Evolutionary conservation across 2,797 vertebrate genomes (phyloP).

Genomic region (Enteromius anoplus): DNA sequence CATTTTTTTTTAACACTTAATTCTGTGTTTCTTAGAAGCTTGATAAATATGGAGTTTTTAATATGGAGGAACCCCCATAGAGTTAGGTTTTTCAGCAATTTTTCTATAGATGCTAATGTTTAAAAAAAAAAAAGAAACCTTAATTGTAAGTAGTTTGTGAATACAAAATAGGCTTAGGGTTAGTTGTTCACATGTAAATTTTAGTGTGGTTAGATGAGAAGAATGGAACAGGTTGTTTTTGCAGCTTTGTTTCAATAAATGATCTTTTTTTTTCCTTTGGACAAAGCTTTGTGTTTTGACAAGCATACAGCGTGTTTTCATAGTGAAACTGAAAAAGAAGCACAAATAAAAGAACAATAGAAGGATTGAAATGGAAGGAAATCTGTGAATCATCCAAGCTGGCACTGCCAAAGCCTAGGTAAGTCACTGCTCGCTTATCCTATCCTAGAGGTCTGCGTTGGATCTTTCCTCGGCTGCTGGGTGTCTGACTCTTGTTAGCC

Average conservation of each 20-base stretch:
- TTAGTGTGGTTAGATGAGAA: background rate
- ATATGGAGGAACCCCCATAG: background rate
- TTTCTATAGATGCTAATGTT: background rate
- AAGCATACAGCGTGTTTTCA: background rate
- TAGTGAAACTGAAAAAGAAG: background rate
- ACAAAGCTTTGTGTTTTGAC: background rate
- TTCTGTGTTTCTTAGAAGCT: too few species aligned
- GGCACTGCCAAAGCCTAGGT: slow-evolving; percentile 13
- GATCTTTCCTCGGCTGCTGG: slow-evolving; percentile 33
- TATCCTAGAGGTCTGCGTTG: slow-evolving; percentile 38
- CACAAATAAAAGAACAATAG: slow-evolving; percentile 6
- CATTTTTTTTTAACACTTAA: too few species aligned
- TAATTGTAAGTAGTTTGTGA: background rate
- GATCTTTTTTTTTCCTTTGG: background rate
- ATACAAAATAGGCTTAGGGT: background rate
- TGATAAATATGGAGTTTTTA: too few species aligned
- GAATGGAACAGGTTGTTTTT: background rate
- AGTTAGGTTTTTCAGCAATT: background rate
- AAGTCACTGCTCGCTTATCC: slow-evolving; percentile 55
- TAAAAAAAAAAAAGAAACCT: background rate
- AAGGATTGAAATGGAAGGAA: slow-evolving; percentile 10
- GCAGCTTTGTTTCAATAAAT: background rate
- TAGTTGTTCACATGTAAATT: background rate
- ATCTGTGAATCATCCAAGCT: background rate
- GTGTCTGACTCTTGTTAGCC: slow-evolving; percentile 54